Evolutionary conservation across 30 jellyfish, hydroid and myxozoan genomes (phyloP), one percentile per base, ranked within the genome.

Genomic region (Cassiopea andromeda): DNA sequence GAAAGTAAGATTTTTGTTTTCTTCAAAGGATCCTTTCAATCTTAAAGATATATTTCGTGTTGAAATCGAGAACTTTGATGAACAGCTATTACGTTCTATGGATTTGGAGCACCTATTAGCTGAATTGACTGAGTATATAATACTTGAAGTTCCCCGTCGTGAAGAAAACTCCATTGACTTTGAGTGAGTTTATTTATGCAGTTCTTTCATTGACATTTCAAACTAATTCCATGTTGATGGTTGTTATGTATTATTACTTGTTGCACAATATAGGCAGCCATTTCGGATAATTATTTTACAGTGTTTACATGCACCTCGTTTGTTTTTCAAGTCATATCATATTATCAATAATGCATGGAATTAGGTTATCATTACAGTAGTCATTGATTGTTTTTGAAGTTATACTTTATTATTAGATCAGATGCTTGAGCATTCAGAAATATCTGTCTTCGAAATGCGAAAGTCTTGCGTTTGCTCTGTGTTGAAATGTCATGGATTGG

Each of bases 91-190:
- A 59, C 75, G 90, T 7, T 78, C 77, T 27, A 7, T 83, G 64
- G 97, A 90, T 76, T 64, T 73, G 9, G 85, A 66, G 13, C 90
- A 66, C 17, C 80, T 90, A 48, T 46, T 90, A 46, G 61, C 89
- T 27, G 90, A 75, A 75, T 48, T 90, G 27, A 90, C 97, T 1
- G 97, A 90, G 58, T 90, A 82, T 87, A 87, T 87, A 27, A 69
- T 83, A n/a, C 83, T 83, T 6, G 92, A 83, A 74, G 66, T 83
- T 46, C 92, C 83, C 1, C 46, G n/a, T 45, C 70, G 92, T 0
- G 85, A 70, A 12, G 92, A 50, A 72, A 83, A 70, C 46, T 58
- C 85, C 2, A 18, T 71, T 12, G 85, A 83, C 1, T 48, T 68
- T n/a, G 78, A 85, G 92, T 83, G 50, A 83, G 92, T 83, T 15